Evolutionary conservation across 2,888 invertebrate species (phyloP), one percentile per base, ranked within the genome.

Genomic region (Eretmocerus hayati): DNA sequence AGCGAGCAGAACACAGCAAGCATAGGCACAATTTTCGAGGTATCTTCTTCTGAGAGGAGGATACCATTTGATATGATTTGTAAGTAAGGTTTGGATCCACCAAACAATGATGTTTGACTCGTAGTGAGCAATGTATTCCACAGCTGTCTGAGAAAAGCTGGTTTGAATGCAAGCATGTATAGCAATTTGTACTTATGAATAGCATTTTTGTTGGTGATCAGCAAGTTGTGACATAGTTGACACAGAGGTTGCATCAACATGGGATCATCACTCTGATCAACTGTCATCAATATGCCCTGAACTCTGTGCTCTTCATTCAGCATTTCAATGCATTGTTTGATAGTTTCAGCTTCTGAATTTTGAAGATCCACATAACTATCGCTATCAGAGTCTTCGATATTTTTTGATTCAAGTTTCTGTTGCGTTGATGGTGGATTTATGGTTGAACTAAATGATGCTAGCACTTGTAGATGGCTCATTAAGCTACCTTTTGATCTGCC

Each of bases 1-100:
- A 91, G 73, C 2, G 88, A 83, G 65, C 90, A 90, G 72, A 93
- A 92, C 2, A 89, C 84, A 0, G 88, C 86, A 30, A 92, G 66
- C 1, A 88, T 77, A 1, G 91, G 88, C 11, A 90, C 77, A 15
- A 91, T 80, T 13, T 79, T 77, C 16, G 81, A 77, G 4, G 83
- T 79, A 53, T 85, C 84, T 13, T 77, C 76, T 46, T 70, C 60
- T 18, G 77, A 75, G 3, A 79, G 72, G 1, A 77, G 76, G 61
- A 82, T 74, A 0, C 87, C 87, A n/a, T 81, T 75, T 0, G 84
- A 78, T 31, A 87, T 72, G 3, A 85, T 78, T 37, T 81, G 79
- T 4, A 87, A 68, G 8, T 87, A 72, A 0, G 83, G 77, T 1
- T 79, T 80, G 2, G 75, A 69, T 0, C 75, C 74, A 4, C 73